Conservation (phyloP, 2,888 invertebrate species). For the Neuroscelio doddi region DNA sequence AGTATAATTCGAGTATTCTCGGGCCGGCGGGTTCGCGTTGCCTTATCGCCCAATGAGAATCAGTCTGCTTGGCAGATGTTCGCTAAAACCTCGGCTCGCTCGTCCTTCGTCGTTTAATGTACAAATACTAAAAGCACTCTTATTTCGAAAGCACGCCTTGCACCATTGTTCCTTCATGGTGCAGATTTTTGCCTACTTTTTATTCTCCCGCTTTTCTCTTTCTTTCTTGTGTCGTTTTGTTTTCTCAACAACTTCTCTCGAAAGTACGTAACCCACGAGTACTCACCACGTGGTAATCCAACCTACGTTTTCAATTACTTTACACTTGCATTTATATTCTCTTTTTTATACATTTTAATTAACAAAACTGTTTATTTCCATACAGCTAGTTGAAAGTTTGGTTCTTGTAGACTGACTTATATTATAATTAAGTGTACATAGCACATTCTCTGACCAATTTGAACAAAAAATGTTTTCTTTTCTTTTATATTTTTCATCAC, state of each 20-base stretch:
- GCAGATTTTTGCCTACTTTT: slow-evolving; percentile 22
- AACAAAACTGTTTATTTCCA: no score
- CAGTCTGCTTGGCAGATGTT: slow-evolving; percentile 60
- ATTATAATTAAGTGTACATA: no score
- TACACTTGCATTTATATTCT: not conserved
- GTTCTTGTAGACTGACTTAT: no score
- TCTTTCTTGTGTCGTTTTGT: slow-evolving; percentile 11
- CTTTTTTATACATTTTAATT: no score
- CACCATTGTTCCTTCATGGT: slow-evolving; percentile 29
- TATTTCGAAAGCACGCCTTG: slow-evolving; percentile 24
- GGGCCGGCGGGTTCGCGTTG: slow-evolving; percentile 15
- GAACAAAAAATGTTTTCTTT: no score
- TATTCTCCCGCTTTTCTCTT: slow-evolving; percentile 8
- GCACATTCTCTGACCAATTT: no score
- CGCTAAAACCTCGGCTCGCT: slow-evolving; percentile 49
- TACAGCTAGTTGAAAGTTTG: no score
- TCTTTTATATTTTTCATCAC: no score
- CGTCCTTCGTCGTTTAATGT: slow-evolving; percentile 29
- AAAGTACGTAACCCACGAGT: slow-evolving; percentile 5
- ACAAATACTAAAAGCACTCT: slow-evolving; percentile 31
- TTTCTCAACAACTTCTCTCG: slow-evolving; percentile 1
- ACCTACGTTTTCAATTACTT: slow-evolving; percentile 11
- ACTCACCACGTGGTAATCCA: slow-evolving; percentile 2
- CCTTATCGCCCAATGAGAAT: slow-evolving; percentile 59
- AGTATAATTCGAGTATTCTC: slow-evolving; percentile 30